Evolutionary conservation across 2,113 vertebrate genomes (phyloP).

Genomic region (Chrysemys picta): DNA sequence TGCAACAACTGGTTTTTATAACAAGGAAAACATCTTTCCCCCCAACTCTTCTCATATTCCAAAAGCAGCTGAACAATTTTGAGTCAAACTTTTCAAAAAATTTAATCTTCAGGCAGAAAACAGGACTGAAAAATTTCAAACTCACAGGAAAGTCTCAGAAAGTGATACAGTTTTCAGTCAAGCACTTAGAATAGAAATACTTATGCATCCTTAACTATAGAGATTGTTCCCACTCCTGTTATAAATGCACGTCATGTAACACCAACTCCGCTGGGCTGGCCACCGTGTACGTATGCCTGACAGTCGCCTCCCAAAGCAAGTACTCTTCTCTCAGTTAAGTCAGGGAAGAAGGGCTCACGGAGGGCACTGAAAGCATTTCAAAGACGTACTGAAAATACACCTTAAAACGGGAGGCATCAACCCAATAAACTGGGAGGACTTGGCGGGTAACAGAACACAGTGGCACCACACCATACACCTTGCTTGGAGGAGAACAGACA

Average conservation of each 20-base stretch:
- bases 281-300: too few relatives aligned
- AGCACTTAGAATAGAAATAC: slow-evolving; percentile 28
- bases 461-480: too few relatives aligned
- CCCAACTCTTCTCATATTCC: not conserved
- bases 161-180: slow-evolving; percentile 8
- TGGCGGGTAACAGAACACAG: too few relatives aligned
- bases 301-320: too few relatives aligned
- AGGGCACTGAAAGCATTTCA: too few relatives aligned
- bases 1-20: not conserved
- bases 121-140: not conserved
- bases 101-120: slow-evolving; percentile 17
- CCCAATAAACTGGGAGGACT: too few relatives aligned
- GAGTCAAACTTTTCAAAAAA: not conserved
- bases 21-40: not conserved
- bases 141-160: not conserved
- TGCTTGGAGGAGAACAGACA: not conserved
- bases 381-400: too few relatives aligned
- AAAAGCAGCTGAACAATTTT: not conserved
- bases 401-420: too few relatives aligned
- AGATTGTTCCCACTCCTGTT: not conserved
- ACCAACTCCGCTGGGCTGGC: too few relatives aligned
- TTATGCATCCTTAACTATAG: not conserved
- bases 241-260: not conserved
- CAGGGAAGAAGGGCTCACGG: too few relatives aligned
- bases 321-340: too few relatives aligned